Evolutionary conservation across 1,140 invertebrate genomes (phyloP), one percentile per base, ranked within the genome.

Genomic region (Aphelinus atriplicis): DNA sequence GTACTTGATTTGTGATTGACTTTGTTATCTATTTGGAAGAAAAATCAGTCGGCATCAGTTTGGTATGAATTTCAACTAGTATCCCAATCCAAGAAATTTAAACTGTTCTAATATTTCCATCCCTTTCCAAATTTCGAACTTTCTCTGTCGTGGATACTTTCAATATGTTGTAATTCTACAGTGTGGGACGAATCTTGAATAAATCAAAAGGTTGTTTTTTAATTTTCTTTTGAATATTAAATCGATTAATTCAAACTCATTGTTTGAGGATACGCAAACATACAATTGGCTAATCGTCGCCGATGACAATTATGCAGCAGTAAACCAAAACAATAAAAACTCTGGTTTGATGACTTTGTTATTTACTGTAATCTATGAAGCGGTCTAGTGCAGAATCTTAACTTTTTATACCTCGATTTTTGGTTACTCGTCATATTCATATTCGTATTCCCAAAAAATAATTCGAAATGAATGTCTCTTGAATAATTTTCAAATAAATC

Each of bases 151-250:
- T 53, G 51, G 4, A 53, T 53, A 53, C 4, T 53, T 42, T 65
- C 50, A 42, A 61, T 45, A 71, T 42, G 43, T 26, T 67, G 26
- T 26, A 26, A 26, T 26, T 26, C 26, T 57, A 73, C 61, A 56
- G 26, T 63, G 9, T 63, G 66, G 68, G 7, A 7, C n/a, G 45
- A 63, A 48, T 47, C n/a, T 68, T 65, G 77, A 83, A 82, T 83
- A 81, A 82, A 84, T 82, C 76, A 78, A 79, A 84, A 83, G 82
- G 82, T 79, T 85, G 81, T 85, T 83, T 80, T 77, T 72, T 78
- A 63, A 56, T 56, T 2, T 47, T 66, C 47, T 65, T 79, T 76
- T 69, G 75, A 75, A 78, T 42, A 56, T 67, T 56, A 43, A 51
- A 6, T 67, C 2, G 53, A 60, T 61, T 46, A 71, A 63, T 62